Evolutionary conservation across 2,113 vertebrate species (phyloP).

Genomic region (Ictalurus furcatus): DNA sequence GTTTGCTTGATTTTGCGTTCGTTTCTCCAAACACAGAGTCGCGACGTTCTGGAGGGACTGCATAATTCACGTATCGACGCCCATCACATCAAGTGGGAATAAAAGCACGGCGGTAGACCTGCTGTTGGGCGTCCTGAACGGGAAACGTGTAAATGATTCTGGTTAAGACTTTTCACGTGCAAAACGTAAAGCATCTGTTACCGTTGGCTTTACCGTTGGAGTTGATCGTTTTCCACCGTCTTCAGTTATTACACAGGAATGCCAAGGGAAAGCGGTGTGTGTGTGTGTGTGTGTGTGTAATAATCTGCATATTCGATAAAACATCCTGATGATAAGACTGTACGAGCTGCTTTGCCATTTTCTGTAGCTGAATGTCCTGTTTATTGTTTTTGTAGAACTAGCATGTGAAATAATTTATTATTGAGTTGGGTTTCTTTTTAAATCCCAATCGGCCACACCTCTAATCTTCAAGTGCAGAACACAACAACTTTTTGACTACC

Average conservation of each 20-base stretch:
- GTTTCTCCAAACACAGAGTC: no score
- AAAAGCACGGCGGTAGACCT: neutral
- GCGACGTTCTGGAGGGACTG: neutral
- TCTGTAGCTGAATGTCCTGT: no score
- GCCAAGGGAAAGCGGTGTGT: neutral
- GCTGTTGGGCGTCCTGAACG: neutral
- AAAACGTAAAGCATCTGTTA: no score
- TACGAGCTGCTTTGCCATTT: neutral
- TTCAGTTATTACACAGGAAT: neutral
- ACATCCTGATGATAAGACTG: neutral
- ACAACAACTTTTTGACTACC: neutral
- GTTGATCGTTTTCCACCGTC: neutral
- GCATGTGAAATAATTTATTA: neutral
- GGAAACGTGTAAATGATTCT: neutral
- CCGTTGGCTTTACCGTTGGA: no score
- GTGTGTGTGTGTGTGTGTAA: no score
- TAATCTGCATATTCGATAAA: neutral
- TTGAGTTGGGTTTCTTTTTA: no score
- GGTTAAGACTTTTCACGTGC: no score
- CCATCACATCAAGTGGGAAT: neutral
- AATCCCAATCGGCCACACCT: neutral
- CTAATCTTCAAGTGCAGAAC: neutral
- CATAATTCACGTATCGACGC: no score
- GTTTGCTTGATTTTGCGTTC: no score
- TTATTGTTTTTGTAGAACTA: neutral